Evolutionary conservation across 2,797 vertebrate species (phyloP), one percentile per base, ranked within the genome.

Genomic region (Botia kubotai): DNA sequence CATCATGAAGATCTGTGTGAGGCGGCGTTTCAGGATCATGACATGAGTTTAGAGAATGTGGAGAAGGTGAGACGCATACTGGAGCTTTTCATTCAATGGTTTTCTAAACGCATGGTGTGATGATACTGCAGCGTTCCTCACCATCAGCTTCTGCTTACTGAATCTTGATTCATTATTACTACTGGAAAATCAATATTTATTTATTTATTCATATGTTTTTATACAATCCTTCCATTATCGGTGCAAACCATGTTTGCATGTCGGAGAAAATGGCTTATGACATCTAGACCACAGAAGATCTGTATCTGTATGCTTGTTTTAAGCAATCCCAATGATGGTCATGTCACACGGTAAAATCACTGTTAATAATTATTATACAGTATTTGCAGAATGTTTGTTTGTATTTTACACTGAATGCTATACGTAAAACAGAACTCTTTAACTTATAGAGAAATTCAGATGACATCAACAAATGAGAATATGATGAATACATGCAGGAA

Each of bases 21-120:
- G 79, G 60, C 53, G 62, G 2, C 0, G 6, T 83, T 81, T 0
- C 8, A 74, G 1, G 0, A 43, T 0, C 11, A 21, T 8, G 19
- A 79, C 0, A 0, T 33, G 1, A 0, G 69, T 1, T 1, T 16
- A 0, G 1, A 82, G 0, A 4, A 0, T 0, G 17, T 62, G 1
- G 0, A 1, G 13, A 75, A 78, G 7, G 14, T 80, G 4, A 83
- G 69, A 26, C 87, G 81, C 43, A 17, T 92, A 11, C 84, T 93
- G 52, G 0, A 83, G 17, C 14, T 23, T 48, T 81, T 89, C 4
- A 4, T 4, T 12, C 0, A 85, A n/a, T 55, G 53, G 71, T 53
- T 91, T 10, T 19, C 8, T 26, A 48, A 23, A 68, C 43, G 50
- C 0, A 4, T 57, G 23, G 19, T 52, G 3, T 21, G 63, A 29